These are phyloP conservation scores for Chaenocephalus aceratus DNA, from an alignment of 2,113 vertebrate genomes.

Conservation along the genomic window DNA sequence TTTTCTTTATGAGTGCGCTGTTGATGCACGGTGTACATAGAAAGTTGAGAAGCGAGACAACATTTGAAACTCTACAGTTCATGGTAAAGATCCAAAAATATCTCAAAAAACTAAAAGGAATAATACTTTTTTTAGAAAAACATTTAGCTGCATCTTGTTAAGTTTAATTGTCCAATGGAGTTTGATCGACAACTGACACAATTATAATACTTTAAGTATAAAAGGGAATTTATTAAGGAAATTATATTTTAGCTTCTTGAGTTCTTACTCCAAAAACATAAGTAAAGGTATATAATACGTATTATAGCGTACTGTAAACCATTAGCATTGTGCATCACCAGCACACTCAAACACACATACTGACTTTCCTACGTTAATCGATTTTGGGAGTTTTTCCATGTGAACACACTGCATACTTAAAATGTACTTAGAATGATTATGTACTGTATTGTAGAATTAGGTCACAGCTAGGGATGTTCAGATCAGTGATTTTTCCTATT, in stretches of 20 bases:
- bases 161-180: neutral
- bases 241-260: neutral
- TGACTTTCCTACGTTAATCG: neutral
- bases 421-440: neutral
- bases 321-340: neutral
- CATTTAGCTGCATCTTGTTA: neutral
- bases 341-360: neutral
- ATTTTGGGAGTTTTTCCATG: neutral
- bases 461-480: conserved; percentile 18
- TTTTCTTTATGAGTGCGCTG: neutral
- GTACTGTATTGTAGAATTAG: neutral
- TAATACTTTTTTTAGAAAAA: neutral
- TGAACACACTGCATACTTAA: neutral
- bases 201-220: too few species aligned
- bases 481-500: conserved; percentile 38
- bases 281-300: too few species aligned
- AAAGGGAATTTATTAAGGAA: neutral
- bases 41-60: too few species aligned
- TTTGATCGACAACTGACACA: neutral
- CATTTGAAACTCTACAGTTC: neutral
- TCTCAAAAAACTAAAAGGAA: neutral
- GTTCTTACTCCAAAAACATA: neutral
- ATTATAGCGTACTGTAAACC: too few species aligned
- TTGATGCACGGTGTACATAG: neutral
- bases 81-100: neutral